Base-by-base conservation (phyloP, 1,140 invertebrate species). In the Brachionus paranguensis region DNA sequence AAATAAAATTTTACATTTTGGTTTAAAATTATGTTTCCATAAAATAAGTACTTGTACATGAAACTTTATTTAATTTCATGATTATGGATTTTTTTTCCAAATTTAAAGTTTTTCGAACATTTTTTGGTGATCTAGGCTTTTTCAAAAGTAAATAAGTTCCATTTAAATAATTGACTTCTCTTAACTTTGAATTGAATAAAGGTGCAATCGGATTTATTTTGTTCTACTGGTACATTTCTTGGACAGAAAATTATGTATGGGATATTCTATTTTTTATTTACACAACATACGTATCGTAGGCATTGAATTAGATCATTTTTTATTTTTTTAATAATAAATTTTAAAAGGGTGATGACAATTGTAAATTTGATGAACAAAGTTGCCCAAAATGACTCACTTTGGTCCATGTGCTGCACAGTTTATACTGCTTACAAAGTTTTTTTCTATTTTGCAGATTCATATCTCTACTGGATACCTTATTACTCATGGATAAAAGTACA, bases 401-500 rank as follows among this genome's bases (percentile, higher is more conserved):
- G 53, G 53, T 60, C 53, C 0, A 60, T 60, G 53, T 60, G 53
- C 17, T 60, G 53, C 53, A 60, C 53, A 20, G 53, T 60, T 20
- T 60, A 60, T 24, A 60, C 53, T 60, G n/a, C 8, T 1, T 60
- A 60, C 53, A 60, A 60, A 24, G 20, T 60, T 60, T 60, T 60
- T 20, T 8, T 60, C 17, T 60, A 24, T 20, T 60, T 60, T 10
- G 8, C 53, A 60, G 53, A 60, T 24, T 20, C 17, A 24, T 60
- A 60, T 20, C 53, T 60, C 20, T 17, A 60, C 17, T 60, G 53
- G 53, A 60, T 60, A 20, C 53, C 53, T 10, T 60, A 60, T 24
- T 60, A 60, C 20, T 10, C 98, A 98, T 88, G 94, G 96, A 0
- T 94, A 96, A 87, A 91, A 99, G 85, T 88, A 91, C 74, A 92